Evolutionary conservation across 1,140 invertebrate species (phyloP), one percentile per base, ranked within the genome.

Genomic region (Ceratoteleas bidentatus): DNA sequence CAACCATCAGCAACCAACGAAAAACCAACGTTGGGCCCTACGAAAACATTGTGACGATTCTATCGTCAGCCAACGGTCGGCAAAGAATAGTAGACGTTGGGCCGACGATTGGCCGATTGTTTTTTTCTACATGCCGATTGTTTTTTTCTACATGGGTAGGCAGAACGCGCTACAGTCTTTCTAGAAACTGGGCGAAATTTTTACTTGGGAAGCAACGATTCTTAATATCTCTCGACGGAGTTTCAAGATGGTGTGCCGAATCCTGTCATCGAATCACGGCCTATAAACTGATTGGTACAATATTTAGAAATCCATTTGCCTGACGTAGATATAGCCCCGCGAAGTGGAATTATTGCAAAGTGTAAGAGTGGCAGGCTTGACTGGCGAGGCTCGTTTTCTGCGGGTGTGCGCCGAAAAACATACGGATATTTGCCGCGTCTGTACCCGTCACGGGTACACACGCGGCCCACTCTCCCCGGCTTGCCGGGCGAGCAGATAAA

Each of bases 291-390:
- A 70, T 81, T 84, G 83, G 72, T 84, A 87, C 85, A 85, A 87
- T 87, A 88, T 88, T 87, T 84, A 82, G 85, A 89, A 88, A 88
- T 85, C 86, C 85, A 77, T 81, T 84, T 80, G 16, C 70, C 65
- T 60, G 60, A 81, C 68, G 73, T 75, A 62, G 73, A 84, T 84
- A 80, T 82, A 81, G 70, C 68, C 64, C 60, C 36, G 57, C 77
- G 75, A 68, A 45, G 49, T 16, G 40, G 58, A 89, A 88, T 88
- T 88, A 89, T 89, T 87, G 85, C 86, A 65, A 61, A 85, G 83
- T 69, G 16, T 85, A 83, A 86, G 81, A 85, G 85, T 84, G 80
- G 81, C 84, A 84, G 65, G 64, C 74, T 75, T 82, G 81, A 84
- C 76, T 84, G 52, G 24, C 60, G 33, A 76, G 38, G 60, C 40